These are phyloP conservation scores for Rotaria macrura DNA, from an alignment of 2,888 invertebrate genomes.

Conservation along the genomic window DNA sequence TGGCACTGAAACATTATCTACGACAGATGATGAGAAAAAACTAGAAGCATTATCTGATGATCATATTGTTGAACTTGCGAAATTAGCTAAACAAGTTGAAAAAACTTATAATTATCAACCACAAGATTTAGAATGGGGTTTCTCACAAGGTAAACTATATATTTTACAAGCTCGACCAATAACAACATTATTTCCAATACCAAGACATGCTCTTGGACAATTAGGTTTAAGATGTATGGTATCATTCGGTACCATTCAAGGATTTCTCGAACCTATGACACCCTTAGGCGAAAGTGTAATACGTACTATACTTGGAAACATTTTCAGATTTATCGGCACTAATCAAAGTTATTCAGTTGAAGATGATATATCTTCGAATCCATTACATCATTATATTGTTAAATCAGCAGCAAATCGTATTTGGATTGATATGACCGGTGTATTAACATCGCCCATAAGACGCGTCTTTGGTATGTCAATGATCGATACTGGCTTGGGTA, in stretches of 20 bases:
- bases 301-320: background rate
- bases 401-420: too few species aligned
- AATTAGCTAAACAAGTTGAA: background rate
- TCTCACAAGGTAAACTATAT: background rate
- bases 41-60: background rate
- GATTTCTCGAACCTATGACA: too few species aligned
- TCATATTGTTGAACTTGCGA: too few species aligned
- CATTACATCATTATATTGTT: too few species aligned
- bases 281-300: background rate
- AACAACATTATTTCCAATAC: conserved; percentile 10
- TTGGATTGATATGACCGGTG: background rate
- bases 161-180: background rate
- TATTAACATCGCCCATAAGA: background rate
- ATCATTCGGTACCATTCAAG: background rate
- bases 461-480: background rate
- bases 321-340: background rate
- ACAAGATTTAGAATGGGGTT: conserved; percentile 7
- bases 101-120: background rate
- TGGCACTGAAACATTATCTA: background rate
- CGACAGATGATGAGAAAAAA: background rate
- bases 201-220: background rate
- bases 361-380: too few species aligned
- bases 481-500: background rate
- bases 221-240: background rate
- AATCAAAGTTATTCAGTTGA: background rate